Conservation (phyloP, 2,797 vertebrate species). For the Urocyon cinereoargenteus region DNA sequence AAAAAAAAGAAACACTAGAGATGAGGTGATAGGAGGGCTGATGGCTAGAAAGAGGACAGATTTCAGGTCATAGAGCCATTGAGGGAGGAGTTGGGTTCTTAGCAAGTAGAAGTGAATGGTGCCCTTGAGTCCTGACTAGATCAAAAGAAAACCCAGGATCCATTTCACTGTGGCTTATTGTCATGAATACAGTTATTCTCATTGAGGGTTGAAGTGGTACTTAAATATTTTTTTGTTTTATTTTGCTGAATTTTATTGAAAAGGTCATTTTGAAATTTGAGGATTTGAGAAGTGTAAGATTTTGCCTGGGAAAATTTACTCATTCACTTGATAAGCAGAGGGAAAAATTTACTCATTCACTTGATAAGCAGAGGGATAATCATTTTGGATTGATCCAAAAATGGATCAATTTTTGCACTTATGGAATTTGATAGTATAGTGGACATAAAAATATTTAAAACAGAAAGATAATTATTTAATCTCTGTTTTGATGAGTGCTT, state of each 20-base stretch:
- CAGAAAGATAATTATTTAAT: neutral
- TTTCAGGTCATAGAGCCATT: neutral
- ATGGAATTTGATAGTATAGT: neutral
- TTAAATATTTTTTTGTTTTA: neutral
- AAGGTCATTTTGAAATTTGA: neutral
- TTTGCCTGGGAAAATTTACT: neutral
- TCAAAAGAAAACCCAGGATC: neutral
- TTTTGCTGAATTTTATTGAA: neutral
- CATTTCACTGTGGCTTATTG: neutral
- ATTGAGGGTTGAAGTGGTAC: neutral
- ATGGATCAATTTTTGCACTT: neutral
- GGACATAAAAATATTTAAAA: constrained; percentile 25
- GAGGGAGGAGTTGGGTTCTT: neutral
- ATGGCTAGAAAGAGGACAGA: neutral
- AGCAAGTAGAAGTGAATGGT: neutral
- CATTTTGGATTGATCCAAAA: too few relatives aligned
- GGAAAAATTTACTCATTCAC: neutral
- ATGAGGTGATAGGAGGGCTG: neutral
- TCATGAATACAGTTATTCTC: neutral
- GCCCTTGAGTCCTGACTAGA: neutral
- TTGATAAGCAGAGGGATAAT: neutral
- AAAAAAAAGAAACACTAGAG: neutral
- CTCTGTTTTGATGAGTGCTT: neutral
- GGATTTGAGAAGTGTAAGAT: neutral
- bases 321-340: neutral